Conservation (phyloP, 2,888 invertebrate species). For the Andrena minutula region DNA sequence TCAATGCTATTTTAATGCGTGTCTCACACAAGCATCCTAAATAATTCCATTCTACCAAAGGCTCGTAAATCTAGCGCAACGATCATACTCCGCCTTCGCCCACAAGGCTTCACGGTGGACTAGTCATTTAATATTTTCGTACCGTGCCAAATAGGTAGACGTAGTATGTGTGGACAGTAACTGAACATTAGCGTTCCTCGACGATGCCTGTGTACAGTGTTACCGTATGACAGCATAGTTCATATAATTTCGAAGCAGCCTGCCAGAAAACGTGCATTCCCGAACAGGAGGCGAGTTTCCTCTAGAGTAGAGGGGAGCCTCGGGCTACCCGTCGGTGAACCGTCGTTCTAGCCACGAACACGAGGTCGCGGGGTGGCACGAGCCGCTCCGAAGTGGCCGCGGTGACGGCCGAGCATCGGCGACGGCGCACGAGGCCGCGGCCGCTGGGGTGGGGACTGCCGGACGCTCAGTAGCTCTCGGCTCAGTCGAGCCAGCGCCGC, state of each 20-base stretch:
- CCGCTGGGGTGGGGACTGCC: conserved; percentile 56
- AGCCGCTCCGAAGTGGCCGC: conserved; percentile 60
- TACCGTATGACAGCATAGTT: conserved; percentile 38
- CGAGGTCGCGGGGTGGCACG: conserved; percentile 68
- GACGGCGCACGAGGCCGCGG: conserved; percentile 68
- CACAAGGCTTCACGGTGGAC: not conserved
- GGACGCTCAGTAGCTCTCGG: conserved; percentile 72
- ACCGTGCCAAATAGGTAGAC: conserved; percentile 7
- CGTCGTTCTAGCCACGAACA: conserved; percentile 60
- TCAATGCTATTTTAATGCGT: conserved; percentile 32
- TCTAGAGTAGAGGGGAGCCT: conserved; percentile 62
- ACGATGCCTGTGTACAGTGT: conserved; percentile 24
- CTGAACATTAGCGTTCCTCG: not conserved
- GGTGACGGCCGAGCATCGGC: conserved; percentile 54
- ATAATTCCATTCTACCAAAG: conserved; percentile 41
- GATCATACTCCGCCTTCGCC: not conserved
- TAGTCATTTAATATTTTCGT: conserved; percentile 23
- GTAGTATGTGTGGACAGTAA: not conserved
- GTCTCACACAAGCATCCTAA: conserved; percentile 22
- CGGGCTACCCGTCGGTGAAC: conserved; percentile 61
- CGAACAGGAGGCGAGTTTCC: conserved; percentile 49
- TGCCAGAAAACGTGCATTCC: conserved; percentile 56
- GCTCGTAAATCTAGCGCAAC: not conserved
- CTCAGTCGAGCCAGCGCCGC: conserved; percentile 83
- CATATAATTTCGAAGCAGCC: conserved; percentile 59